Evolutionary conservation across 2,113 vertebrate genomes (phyloP).

Genomic region (Sinocyclocheilus grahami): DNA sequence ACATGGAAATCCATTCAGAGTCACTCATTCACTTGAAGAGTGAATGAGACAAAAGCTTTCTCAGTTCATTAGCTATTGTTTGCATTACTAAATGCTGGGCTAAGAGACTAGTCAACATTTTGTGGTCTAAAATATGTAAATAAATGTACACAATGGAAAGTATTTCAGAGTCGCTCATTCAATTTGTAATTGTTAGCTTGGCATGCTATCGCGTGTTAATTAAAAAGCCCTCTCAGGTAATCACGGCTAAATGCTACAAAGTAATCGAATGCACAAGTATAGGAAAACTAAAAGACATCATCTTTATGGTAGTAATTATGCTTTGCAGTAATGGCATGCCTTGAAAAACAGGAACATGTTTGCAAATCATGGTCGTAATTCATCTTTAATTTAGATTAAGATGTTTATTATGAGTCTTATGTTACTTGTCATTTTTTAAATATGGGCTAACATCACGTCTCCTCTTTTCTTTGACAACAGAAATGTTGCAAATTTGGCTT

Average conservation of each 20-base stretch:
- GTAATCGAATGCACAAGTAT: slow-evolving; percentile 19
- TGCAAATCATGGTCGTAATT: slow-evolving; percentile 23
- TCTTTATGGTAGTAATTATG: slow-evolving; percentile 22
- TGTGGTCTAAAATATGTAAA: background rate
- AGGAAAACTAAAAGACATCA: slow-evolving; percentile 34
- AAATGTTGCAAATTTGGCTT: background rate
- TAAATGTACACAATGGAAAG: slow-evolving; percentile 15
- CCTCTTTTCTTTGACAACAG: slow-evolving; percentile 8
- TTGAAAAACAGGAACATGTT: slow-evolving; percentile 26
- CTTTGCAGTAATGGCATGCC: slow-evolving; percentile 1
- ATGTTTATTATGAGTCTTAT: slow-evolving; percentile 20
- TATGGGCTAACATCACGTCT: background rate
- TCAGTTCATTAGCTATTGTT: slow-evolving; percentile 14
- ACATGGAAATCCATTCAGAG: slow-evolving; percentile 4
- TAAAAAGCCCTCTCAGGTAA: slow-evolving; percentile 43
- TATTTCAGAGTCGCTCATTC: background rate
- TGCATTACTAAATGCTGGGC: slow-evolving; percentile 2
- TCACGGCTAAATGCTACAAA: slow-evolving; percentile 29
- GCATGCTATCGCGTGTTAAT: slow-evolving; percentile 10
- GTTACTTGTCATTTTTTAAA: background rate
- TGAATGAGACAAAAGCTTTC: slow-evolving; percentile 12
- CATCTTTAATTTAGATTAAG: slow-evolving; percentile 7
- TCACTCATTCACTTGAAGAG: background rate
- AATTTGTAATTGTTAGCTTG: slow-evolving; percentile 14
- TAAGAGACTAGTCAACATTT: background rate